phyloP scores from a whole-genome alignment of 2,888 invertebrate genomes.

The Bhutanitis thaidina region DNA sequence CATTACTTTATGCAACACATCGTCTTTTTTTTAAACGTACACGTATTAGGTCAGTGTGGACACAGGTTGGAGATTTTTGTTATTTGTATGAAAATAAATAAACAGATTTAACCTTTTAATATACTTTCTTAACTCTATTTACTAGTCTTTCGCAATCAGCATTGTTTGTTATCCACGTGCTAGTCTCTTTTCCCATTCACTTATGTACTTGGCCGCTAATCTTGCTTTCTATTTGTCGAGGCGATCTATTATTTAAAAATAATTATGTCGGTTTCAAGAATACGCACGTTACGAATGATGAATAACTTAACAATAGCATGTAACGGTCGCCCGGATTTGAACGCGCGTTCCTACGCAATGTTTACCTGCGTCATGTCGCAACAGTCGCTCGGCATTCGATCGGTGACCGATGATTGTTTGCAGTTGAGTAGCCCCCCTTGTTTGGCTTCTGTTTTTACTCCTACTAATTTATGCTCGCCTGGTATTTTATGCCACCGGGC shows the following conservation, averaged over 20 bases:
- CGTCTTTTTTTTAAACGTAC: no score
- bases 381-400: neutral
- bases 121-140: no score
- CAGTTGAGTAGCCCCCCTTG: neutral
- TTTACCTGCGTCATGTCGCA: neutral
- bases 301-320: neutral
- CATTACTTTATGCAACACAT: slow-evolving; percentile 1
- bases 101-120: no score
- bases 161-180: no score
- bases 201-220: neutral
- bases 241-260: neutral
- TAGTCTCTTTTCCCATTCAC: neutral
- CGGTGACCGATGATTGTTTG: neutral
- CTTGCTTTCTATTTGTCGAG: neutral
- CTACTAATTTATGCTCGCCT: neutral
- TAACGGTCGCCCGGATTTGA: neutral
- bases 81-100: no score
- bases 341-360: neutral
- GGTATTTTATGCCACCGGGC: no score
- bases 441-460: neutral
- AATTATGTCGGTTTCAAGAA: neutral
- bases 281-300: neutral
- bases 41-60: no score
- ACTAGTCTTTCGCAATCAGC: no score
- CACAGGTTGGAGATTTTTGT: no score